These are phyloP conservation scores for Tipula unca DNA, from an alignment of 2,888 invertebrate genomes.

Conservation along the genomic window DNA sequence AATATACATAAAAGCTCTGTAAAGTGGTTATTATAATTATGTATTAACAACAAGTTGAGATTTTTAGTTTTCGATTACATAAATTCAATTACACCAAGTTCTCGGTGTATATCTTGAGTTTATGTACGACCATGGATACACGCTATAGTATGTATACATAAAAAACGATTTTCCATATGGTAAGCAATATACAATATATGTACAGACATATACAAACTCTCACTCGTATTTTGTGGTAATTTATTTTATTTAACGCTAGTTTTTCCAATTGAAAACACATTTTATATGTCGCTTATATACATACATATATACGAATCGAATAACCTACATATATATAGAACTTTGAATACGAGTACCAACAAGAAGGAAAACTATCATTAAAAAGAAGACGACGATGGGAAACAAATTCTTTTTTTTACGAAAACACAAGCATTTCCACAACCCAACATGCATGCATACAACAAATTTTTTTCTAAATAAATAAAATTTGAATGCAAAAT, in stretches of 20 bases:
- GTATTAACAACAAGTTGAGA: not conserved
- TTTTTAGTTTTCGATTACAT: not conserved
- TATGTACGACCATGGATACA: not conserved
- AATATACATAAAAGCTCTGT: not conserved
- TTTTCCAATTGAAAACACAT: conserved; percentile 14
- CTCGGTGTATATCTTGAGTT: not conserved
- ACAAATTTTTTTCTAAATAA: not conserved
- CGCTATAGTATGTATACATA: not conserved
- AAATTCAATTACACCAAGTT: not conserved
- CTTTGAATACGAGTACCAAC: not conserved
- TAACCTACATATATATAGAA: not conserved
- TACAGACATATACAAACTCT: not conserved
- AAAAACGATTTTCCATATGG: not conserved
- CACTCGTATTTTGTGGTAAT: not conserved
- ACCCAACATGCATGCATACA: not conserved
- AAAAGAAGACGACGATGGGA: not conserved
- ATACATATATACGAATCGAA: not conserved
- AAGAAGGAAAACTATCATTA: not conserved
- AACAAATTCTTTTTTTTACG: not conserved
- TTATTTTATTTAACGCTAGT: conserved; percentile 8
- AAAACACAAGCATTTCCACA: not conserved
- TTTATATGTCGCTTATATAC: not conserved
- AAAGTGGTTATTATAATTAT: not conserved
- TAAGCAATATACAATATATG: not conserved
- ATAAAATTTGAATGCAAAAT: not conserved